phyloP scores from a whole-genome alignment of 2,797 vertebrate genomes.

The Vespertilio murinus region DNA sequence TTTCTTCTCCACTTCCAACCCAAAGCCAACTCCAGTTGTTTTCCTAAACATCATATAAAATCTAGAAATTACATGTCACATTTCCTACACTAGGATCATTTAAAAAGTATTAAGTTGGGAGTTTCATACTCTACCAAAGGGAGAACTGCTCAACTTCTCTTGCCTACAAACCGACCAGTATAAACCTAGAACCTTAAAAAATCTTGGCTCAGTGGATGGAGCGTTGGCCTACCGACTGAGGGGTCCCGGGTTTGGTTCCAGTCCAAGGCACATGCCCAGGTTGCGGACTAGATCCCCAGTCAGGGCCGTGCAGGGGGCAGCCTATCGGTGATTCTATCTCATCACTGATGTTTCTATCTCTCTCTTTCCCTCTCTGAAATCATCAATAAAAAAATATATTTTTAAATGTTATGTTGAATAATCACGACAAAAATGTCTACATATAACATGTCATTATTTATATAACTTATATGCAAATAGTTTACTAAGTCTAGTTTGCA shows the following conservation, averaged over 20 bases:
- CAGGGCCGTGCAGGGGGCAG: too few relatives aligned
- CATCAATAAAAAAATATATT: too few relatives aligned
- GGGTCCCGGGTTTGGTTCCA: too few relatives aligned
- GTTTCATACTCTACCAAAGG: not conserved
- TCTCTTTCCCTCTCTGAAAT: too few relatives aligned
- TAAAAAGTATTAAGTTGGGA: conserved; percentile 19
- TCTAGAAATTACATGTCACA: conserved; percentile 21
- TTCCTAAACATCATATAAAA: not conserved
- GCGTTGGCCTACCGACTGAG: too few relatives aligned
- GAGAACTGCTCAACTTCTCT: not conserved
- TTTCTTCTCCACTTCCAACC: not conserved
- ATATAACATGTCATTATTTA: conserved; percentile 41
- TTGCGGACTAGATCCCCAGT: too few relatives aligned
- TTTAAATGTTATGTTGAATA: not conserved
- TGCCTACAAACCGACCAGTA: conserved; percentile 8
- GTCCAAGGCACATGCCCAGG: too few relatives aligned
- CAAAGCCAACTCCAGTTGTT: not conserved
- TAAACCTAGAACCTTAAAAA: conserved; percentile 26
- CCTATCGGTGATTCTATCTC: too few relatives aligned
- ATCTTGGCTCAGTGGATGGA: not conserved
- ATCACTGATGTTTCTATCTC: too few relatives aligned
- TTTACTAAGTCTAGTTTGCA: conserved; percentile 28
- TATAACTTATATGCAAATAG: not conserved
- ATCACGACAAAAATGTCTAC: not conserved
- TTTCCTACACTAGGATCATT: conserved; percentile 2